Evolutionary conservation across 2,888 invertebrate species (phyloP).

Genomic region (Nowickia ferox): DNA sequence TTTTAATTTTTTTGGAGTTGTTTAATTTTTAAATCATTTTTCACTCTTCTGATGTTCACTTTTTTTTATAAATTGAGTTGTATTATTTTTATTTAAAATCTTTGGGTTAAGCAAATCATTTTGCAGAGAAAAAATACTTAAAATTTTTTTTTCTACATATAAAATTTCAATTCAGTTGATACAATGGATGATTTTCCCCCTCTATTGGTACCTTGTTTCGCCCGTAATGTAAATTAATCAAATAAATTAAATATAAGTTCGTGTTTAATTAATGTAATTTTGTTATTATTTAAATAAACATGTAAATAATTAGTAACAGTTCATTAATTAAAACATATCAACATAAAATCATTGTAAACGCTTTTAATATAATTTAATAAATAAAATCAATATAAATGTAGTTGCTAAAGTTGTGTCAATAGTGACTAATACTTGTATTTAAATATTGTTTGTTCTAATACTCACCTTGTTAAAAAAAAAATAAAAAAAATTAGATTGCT

Average conservation of each 20-base stretch:
- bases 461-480: slow-evolving; percentile 22
- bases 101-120: slow-evolving; percentile 33
- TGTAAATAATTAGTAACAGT: slow-evolving; percentile 30
- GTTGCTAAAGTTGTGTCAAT: slow-evolving; percentile 16
- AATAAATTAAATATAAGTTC: slow-evolving; percentile 70
- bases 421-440: slow-evolving; percentile 10
- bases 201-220: slow-evolving; percentile 83
- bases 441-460: background rate
- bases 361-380: slow-evolving; percentile 26
- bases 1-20: background rate
- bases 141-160: slow-evolving; percentile 51
- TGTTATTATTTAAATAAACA: slow-evolving; percentile 46
- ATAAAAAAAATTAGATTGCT: slow-evolving; percentile 32
- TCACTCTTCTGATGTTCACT: background rate
- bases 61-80: slow-evolving; percentile 9
- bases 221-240: slow-evolving; percentile 80
- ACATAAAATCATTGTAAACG: slow-evolving; percentile 46
- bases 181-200: slow-evolving; percentile 80
- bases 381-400: slow-evolving; percentile 1
- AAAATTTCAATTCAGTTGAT: slow-evolving; percentile 68
- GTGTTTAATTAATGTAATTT: slow-evolving; percentile 60
- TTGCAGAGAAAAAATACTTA: slow-evolving; percentile 30
- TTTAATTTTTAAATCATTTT: slow-evolving; percentile 3
- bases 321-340: slow-evolving; percentile 27
- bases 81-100: slow-evolving; percentile 2